These are phyloP conservation scores for Conus canariensis DNA, from an alignment of 2,888 invertebrate species.

Conservation along the genomic window DNA sequence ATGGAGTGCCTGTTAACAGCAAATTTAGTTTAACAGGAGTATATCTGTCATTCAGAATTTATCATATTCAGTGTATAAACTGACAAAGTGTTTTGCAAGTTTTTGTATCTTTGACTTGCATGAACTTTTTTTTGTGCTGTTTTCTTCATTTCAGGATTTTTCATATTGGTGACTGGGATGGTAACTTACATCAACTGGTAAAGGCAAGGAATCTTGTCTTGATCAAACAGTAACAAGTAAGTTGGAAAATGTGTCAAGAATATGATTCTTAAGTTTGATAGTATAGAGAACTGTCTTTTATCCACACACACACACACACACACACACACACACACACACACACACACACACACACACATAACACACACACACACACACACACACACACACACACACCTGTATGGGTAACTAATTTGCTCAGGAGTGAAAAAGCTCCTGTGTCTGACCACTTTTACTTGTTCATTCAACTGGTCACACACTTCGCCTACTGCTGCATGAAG, in stretches of 20 bases:
- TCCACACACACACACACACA: neutral
- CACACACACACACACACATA: neutral
- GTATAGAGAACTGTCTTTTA: neutral
- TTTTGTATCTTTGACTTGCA: neutral
- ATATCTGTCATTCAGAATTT: neutral
- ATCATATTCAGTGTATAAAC: neutral
- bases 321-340: neutral
- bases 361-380: too few relatives aligned
- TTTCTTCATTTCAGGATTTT: neutral
- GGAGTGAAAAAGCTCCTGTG: too few relatives aligned
- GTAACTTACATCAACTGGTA: neutral
- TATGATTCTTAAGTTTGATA: neutral
- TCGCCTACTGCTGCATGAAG: too few relatives aligned
- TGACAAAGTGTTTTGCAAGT: neutral
- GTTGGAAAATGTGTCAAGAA: neutral
- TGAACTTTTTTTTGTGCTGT: neutral
- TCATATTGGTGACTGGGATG: neutral
- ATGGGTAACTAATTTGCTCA: too few relatives aligned
- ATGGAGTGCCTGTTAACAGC: too few relatives aligned
- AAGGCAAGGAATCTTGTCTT: neutral
- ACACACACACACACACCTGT: too few relatives aligned
- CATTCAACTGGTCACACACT: too few relatives aligned
- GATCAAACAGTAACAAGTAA: constrained; percentile 1
- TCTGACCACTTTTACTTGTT: too few relatives aligned
- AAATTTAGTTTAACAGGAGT: neutral